These are phyloP conservation scores for Sphaerodactylus townsendi DNA, from an alignment of 2,113 vertebrate genomes.

Conservation along the genomic window DNA sequence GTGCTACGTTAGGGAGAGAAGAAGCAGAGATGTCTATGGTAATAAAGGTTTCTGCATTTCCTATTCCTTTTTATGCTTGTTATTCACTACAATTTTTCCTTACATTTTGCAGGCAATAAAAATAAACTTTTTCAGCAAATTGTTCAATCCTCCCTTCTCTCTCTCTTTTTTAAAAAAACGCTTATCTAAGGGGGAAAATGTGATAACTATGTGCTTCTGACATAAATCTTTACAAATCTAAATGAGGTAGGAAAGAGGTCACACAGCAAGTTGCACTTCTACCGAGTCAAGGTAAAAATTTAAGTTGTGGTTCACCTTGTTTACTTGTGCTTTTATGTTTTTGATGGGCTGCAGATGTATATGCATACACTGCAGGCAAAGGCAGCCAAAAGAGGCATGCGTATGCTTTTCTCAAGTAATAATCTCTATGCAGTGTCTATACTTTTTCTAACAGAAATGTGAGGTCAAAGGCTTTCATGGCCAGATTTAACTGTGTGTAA, in stretches of 20 bases:
- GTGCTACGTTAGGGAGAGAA: not conserved
- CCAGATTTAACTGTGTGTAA: too few species aligned
- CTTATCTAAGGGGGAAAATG: not conserved
- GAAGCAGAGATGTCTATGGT: not conserved
- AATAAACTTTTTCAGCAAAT: not conserved
- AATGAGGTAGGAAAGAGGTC: not conserved
- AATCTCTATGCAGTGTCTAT: not conserved
- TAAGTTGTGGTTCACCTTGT: not conserved
- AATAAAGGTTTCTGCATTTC: constrained; percentile 45
- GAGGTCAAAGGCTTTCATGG: too few species aligned
- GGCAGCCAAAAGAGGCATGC: not conserved
- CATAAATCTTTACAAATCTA: not conserved
- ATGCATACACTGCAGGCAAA: too few species aligned
- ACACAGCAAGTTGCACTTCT: not conserved
- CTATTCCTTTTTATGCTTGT: constrained; percentile 40
- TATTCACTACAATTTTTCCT: constrained; percentile 37
- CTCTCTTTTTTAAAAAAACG: not conserved
- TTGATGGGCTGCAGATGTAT: not conserved
- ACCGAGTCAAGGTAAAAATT: not conserved
- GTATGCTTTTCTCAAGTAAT: not conserved
- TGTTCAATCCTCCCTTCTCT: not conserved
- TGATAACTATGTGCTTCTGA: not conserved
- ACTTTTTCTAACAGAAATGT: too few species aligned
- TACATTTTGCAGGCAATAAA: constrained; percentile 27
- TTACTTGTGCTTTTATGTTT: not conserved